Percentiles rank a stretch among this genome's conserved stretches.
Conservation (phyloP, 2,113 vertebrate species). For the Clarias macrocephalus region DNA sequence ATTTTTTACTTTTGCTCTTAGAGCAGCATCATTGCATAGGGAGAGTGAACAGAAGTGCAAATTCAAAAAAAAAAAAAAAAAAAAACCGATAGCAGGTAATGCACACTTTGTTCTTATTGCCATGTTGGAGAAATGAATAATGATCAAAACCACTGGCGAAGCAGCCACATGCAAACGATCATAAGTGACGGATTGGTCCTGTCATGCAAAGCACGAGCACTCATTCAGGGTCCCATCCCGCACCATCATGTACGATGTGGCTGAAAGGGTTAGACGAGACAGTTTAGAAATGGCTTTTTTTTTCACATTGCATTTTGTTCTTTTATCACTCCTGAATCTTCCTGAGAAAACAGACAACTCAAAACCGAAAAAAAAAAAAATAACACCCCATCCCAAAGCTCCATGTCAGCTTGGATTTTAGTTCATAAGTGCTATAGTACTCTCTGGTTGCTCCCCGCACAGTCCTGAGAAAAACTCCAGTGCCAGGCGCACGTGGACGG, state of each 20-base stretch:
- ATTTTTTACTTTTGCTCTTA: slow-evolving; percentile 12
- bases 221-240: slow-evolving; percentile 53
- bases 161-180: slow-evolving; percentile 54
- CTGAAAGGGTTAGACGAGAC: not conserved
- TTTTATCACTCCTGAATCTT: not conserved
- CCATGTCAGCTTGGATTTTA: slow-evolving; percentile 57
- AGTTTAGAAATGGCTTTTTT: slow-evolving; percentile 40
- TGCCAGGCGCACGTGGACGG: slow-evolving; percentile 88
- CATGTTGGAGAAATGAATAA: not conserved
- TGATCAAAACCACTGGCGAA: not conserved
- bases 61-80: not conserved
- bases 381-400: slow-evolving; percentile 45
- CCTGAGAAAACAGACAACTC: slow-evolving; percentile 16
- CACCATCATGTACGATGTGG: slow-evolving; percentile 44
- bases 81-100: not conserved
- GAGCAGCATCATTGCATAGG: slow-evolving; percentile 23
- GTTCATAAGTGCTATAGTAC: slow-evolving; percentile 73
- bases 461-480: slow-evolving; percentile 89
- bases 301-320: not conserved
- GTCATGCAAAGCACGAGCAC: slow-evolving; percentile 62
- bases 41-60: not conserved
- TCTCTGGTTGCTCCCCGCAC: slow-evolving; percentile 76
- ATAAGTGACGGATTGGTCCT: slow-evolving; percentile 40
- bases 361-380: slow-evolving; percentile 38
- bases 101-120: not conserved